Base-by-base conservation (phyloP, 2,113 vertebrate genomes). In the Oreochromis niloticus region DNA sequence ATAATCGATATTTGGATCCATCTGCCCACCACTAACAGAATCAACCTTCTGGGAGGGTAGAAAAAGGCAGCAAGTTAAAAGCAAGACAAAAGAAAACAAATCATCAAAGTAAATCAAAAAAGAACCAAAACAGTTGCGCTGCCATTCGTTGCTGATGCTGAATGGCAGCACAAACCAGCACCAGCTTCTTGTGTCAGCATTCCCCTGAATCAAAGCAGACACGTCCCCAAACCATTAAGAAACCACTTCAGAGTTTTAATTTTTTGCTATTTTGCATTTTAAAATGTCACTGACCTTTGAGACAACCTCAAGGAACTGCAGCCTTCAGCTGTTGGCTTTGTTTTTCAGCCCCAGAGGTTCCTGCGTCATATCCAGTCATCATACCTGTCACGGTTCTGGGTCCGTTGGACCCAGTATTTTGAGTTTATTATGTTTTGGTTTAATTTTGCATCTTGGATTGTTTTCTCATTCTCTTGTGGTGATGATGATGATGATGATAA, bases 21-120 rank as follows among this genome's bases (percentile, higher is more conserved):
- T 27, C 27, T 27, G 27, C 27, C 27, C 3, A 27, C 3, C 27
- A 27, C 27, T 27, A 27, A 27, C 27, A 27, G 27, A 27, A 27
- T 27, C 27, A 27, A 27, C 27, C 27, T 27, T 27, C 27, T 63
- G 32, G 36, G 6, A 22, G 63, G 0, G 36, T 0, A 14, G 34
- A 68, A 39, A 0, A 22, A 41, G 36, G 22, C 36, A 43, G 12
- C 4, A 24, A 71, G 36, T 71, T 39, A 24, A 43, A 71, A 43
- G 12, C 7, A 43, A 24, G 36, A 71, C 66, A 43, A 22, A 41
- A 71, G n/a, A 71, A 71, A 43, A 43, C 36, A 71, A 71, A 71
- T 41, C 36, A 41, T 71, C 63, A 71, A 24, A 43, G 66, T 0
- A 43, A 43, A 41, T 14, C 12, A 43, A 6, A n/a, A 39, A 71